phyloP scores from a whole-genome alignment of 1,140 invertebrate species.

The Zaprionus tsacasi region DNA sequence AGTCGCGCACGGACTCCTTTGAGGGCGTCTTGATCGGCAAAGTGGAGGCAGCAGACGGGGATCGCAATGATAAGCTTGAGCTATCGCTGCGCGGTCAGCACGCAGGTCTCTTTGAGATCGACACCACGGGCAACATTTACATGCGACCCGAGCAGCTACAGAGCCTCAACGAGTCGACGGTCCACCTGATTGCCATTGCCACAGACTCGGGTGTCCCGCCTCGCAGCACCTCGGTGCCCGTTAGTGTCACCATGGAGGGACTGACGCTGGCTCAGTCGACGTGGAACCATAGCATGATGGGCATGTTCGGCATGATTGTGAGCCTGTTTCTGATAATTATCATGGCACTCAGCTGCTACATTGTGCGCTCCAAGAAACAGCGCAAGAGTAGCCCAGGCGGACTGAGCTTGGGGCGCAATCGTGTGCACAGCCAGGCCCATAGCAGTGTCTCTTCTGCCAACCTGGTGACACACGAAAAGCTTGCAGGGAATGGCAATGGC shows the following conservation, averaged over 20 bases:
- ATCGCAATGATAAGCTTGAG: constrained; percentile 89
- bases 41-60: constrained; percentile 92
- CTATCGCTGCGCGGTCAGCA: constrained; percentile 90
- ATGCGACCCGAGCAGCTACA: constrained; percentile 81
- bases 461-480: constrained; percentile 80
- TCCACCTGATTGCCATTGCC: constrained; percentile 90
- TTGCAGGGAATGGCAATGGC: constrained; percentile 68
- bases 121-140: constrained; percentile 85
- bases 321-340: constrained; percentile 77
- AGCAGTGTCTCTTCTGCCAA: constrained; percentile 79
- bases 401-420: constrained; percentile 67
- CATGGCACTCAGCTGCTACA: constrained; percentile 75
- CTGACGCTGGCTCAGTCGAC: constrained; percentile 70
- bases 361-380: constrained; percentile 74
- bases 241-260: constrained; percentile 81
- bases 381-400: constrained; percentile 64
- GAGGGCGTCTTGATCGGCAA: constrained; percentile 86
- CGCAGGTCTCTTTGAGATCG: constrained; percentile 87
- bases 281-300: constrained; percentile 74
- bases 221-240: constrained; percentile 78
- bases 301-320: constrained; percentile 77
- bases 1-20: constrained; percentile 72
- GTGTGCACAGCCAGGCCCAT: constrained; percentile 81
- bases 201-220: constrained; percentile 87
- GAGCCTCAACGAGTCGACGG: constrained; percentile 86